Evolutionary conservation across 2,797 vertebrate genomes (phyloP).

Genomic region (Hydrocynus forskahlii): DNA sequence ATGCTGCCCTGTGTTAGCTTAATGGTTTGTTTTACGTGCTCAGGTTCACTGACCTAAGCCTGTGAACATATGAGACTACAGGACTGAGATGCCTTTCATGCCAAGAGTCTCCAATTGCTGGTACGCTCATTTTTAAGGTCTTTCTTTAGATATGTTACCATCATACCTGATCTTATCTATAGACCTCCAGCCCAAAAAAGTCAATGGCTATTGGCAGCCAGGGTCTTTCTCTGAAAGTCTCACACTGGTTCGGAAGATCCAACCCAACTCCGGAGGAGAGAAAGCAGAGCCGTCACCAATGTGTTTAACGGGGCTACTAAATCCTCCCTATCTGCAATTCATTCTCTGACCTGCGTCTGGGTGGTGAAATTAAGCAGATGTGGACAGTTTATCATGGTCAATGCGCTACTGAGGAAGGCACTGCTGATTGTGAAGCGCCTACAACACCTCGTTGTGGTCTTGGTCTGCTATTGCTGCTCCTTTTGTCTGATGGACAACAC

Average conservation of each 20-base stretch:
- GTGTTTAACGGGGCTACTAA: slow-evolving; percentile 66
- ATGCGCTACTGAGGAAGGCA: slow-evolving; percentile 70
- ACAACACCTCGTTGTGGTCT: slow-evolving; percentile 55
- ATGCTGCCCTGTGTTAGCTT: slow-evolving; percentile 55
- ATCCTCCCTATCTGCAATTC: slow-evolving; percentile 64
- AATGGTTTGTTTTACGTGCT: slow-evolving; percentile 58
- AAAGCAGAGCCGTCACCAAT: slow-evolving; percentile 71
- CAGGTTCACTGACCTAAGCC: slow-evolving; percentile 59
- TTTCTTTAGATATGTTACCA: slow-evolving; percentile 36
- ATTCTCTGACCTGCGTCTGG: slow-evolving; percentile 59
- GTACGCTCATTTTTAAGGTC: slow-evolving; percentile 2
- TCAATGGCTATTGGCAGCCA: not conserved
- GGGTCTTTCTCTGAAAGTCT: slow-evolving; percentile 32
- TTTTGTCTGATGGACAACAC: slow-evolving; percentile 67
- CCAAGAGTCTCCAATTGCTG: slow-evolving; percentile 25
- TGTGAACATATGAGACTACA: slow-evolving; percentile 57
- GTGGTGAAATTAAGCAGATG: slow-evolving; percentile 77
- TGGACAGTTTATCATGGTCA: slow-evolving; percentile 72
- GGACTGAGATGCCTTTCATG: slow-evolving; percentile 49
- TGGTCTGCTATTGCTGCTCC: slow-evolving; percentile 51
- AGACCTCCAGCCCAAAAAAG: not conserved
- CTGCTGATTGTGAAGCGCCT: slow-evolving; percentile 55
- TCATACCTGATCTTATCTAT: slow-evolving; percentile 31
- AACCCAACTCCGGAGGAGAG: slow-evolving; percentile 48
- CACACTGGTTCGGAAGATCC: slow-evolving; percentile 25